Evolutionary conservation across 1,140 invertebrate species (phyloP), one percentile per base, ranked within the genome.

Genomic region (Zaprionus nigranus): DNA sequence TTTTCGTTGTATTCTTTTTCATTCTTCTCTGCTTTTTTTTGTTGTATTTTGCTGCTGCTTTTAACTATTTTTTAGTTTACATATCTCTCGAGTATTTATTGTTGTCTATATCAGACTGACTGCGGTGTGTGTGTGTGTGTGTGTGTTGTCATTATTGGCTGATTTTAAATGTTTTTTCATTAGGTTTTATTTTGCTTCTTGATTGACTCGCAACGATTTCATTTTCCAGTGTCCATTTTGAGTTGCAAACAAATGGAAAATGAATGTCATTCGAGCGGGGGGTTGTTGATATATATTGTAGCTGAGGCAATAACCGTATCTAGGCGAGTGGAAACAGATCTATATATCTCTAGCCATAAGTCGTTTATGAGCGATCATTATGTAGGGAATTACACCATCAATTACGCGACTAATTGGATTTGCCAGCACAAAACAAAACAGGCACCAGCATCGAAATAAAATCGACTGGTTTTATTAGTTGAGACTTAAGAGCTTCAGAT

Each of bases 71-170:
- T 78, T 73, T 71, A 75, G 70, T 81, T 81, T 79, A 75, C 77
- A 82, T 78, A 75, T 68, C 84, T 77, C 59, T 73, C 72, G 74
- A 75, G 73, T 81, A 81, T 79, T 67, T 68, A 71, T 77, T 71
- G 63, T 53, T 72, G 70, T 77, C 43, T 70, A 54, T 69, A 63
- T 57, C 65, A 73, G 65, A 36, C n/a, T 26, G 24, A 26, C 12
- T 68, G 30, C 17, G 26, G 71, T n/a, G n/a, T n/a, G n/a, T n/a
- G n/a, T n/a, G n/a, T n/a, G n/a, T n/a, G 64, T 66, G 54, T 71
- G 49, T 87, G 65, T 79, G 66, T 83, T 88, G 67, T 79, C 81
- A 78, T 87, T 87, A 83, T 81, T 87, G 83, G 71, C 72, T 86
- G 79, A 30, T 77, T 86, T 76, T 79, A 82, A 86, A 86, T 61